Evolutionary conservation across 35 echinoderm and acorn worm species (phyloP).

Genomic region (Ophioderma brevispina): DNA sequence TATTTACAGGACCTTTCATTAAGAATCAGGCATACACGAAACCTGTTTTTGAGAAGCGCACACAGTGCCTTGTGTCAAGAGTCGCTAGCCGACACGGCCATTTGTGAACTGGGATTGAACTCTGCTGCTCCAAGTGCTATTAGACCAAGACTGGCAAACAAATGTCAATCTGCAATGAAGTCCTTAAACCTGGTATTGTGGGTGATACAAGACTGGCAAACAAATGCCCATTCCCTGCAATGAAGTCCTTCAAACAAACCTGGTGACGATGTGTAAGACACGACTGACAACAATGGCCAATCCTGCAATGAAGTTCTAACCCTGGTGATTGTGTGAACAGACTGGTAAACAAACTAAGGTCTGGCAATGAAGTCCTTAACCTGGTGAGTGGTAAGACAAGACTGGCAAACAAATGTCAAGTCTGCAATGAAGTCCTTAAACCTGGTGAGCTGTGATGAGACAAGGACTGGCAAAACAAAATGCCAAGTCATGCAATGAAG

Average conservation of each 20-base stretch:
- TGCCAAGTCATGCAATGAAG: no score
- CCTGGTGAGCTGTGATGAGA: constrained; percentile 72
- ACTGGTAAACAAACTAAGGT: no score
- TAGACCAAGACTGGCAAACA: constrained; percentile 89
- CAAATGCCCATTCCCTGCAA: no score
- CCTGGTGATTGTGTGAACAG: no score
- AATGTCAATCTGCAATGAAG: constrained; percentile 85
- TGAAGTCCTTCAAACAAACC: no score
- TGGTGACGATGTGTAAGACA: no score
- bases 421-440: constrained; percentile 88
- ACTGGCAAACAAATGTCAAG: constrained; percentile 90
- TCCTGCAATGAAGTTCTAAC: no score
- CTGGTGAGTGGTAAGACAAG: no score
- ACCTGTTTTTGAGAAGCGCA: constrained; percentile 86
- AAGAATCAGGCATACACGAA: constrained; percentile 93
- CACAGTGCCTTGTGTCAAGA: constrained; percentile 86
- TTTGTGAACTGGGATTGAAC: constrained; percentile 94
- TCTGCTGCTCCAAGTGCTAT: constrained; percentile 89
- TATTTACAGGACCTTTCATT: constrained; percentile 93
- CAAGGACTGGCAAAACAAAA: no score
- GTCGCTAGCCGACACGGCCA: constrained; percentile 91
- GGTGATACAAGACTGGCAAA: no score
- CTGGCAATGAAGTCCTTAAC: no score
- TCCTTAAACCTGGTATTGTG: constrained; percentile 98
- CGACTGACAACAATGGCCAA: no score